These are phyloP conservation scores for Myiothlypis chrysogaster DNA, from an alignment of 2,797 vertebrate species.

Conservation along the genomic window DNA sequence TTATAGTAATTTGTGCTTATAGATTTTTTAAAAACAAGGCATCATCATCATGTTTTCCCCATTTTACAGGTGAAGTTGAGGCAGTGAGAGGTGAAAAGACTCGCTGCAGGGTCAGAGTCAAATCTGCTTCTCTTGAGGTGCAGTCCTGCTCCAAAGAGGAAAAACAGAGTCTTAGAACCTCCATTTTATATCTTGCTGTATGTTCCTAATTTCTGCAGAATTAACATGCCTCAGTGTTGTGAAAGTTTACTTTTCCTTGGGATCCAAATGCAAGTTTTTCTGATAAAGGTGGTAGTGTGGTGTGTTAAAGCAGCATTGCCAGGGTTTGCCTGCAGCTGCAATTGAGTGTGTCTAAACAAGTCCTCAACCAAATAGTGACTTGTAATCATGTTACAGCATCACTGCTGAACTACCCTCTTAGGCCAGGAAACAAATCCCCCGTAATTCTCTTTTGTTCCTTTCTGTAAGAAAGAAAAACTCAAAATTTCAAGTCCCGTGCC, in stretches of 20 bases:
- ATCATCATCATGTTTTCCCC: background rate
- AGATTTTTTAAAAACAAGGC: background rate
- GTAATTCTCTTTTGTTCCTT: background rate
- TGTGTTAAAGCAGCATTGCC: background rate
- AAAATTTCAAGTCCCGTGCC: rapidly evolving
- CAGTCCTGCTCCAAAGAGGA: background rate
- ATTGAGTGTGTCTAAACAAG: background rate
- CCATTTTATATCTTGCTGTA: background rate
- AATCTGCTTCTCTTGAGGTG: background rate
- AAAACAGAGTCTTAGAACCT: background rate
- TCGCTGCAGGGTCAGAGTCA: background rate
- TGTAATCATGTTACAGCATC: background rate
- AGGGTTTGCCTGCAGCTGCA: background rate
- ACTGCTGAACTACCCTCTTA: background rate
- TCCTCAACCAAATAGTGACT: background rate
- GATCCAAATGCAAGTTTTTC: background rate
- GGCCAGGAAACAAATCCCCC: background rate
- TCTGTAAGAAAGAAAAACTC: background rate
- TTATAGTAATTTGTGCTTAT: background rate
- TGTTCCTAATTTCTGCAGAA: background rate
- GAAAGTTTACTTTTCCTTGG: background rate
- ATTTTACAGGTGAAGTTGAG: background rate
- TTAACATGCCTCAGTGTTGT: background rate
- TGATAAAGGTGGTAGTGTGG: background rate
- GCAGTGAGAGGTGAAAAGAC: background rate